Evolutionary conservation across 2,888 invertebrate species (phyloP).

Genomic region (Troides oblongomaculatus): DNA sequence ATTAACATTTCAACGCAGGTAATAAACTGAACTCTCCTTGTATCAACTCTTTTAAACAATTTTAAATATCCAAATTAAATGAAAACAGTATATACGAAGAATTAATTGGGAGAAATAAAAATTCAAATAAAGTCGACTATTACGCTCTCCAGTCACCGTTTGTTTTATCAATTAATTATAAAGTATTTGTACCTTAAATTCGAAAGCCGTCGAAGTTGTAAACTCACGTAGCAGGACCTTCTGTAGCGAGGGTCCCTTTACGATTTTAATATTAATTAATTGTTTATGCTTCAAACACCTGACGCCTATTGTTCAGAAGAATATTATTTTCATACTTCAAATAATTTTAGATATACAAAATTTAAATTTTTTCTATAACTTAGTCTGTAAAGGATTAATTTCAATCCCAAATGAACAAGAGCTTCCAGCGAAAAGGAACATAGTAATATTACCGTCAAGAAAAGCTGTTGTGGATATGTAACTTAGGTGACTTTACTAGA

Average conservation of each 20-base stretch:
- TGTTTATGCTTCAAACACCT: slow-evolving; percentile 3
- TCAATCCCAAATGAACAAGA: no score
- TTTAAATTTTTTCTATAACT: no score
- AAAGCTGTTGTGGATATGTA: no score
- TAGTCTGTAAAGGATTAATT: no score
- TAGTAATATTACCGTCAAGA: no score
- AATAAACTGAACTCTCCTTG: background rate
- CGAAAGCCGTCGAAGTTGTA: slow-evolving; percentile 2
- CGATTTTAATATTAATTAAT: slow-evolving; percentile 7
- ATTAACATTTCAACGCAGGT: background rate
- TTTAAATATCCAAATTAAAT: background rate
- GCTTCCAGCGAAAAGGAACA: no score
- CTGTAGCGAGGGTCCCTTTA: background rate
- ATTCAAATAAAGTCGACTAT: background rate
- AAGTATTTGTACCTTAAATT: slow-evolving; percentile 1
- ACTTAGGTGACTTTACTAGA: no score
- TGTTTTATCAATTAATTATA: slow-evolving; percentile 7
- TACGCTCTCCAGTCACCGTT: background rate
- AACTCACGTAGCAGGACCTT: background rate
- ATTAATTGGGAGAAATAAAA: background rate
- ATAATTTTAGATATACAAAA: no score
- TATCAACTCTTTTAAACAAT: background rate
- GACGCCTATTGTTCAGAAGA: slow-evolving; percentile 2
- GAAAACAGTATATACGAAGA: background rate
- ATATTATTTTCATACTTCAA: background rate